Evolutionary conservation across 2,113 vertebrate genomes (phyloP).

Genomic region (Amphilophus citrinellus): DNA sequence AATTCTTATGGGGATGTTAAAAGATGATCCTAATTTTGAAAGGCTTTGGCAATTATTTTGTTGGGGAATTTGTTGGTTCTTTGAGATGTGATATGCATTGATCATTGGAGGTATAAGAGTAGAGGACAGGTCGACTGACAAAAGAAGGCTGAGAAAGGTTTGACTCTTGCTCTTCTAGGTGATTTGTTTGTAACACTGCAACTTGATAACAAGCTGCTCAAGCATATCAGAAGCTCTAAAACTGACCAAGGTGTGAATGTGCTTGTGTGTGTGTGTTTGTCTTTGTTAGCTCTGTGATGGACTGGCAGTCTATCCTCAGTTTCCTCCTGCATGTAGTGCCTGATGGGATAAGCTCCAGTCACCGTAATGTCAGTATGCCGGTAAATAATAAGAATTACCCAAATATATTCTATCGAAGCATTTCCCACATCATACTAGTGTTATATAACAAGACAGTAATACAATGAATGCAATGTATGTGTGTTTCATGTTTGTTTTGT

Average conservation of each 20-base stretch:
- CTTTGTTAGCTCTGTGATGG: not conserved
- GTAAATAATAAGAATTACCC: not conserved
- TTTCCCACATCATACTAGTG: not conserved
- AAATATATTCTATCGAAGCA: not conserved
- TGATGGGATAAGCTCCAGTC: not conserved
- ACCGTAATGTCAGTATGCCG: not conserved
- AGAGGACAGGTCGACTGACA: not conserved
- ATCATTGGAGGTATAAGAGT: not conserved
- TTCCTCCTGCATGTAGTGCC: not conserved
- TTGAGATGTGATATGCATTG: not conserved
- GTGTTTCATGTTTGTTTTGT: not conserved
- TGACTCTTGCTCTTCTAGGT: not conserved
- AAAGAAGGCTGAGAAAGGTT: not conserved
- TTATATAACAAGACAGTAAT: not conserved
- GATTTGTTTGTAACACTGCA: slow-evolving; percentile 3
- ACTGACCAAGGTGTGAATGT: not conserved
- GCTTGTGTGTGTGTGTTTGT: not conserved
- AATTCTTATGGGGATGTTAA: not conserved
- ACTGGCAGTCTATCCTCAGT: not conserved
- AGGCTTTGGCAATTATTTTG: not conserved
- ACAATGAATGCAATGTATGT: not conserved
- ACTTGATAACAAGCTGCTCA: not conserved
- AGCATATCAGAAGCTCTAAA: not conserved
- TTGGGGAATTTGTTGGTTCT: not conserved
- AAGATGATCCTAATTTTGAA: not conserved